Base-by-base conservation (phyloP, 2,113 vertebrate species). In the Solenodon paradoxus region DNA sequence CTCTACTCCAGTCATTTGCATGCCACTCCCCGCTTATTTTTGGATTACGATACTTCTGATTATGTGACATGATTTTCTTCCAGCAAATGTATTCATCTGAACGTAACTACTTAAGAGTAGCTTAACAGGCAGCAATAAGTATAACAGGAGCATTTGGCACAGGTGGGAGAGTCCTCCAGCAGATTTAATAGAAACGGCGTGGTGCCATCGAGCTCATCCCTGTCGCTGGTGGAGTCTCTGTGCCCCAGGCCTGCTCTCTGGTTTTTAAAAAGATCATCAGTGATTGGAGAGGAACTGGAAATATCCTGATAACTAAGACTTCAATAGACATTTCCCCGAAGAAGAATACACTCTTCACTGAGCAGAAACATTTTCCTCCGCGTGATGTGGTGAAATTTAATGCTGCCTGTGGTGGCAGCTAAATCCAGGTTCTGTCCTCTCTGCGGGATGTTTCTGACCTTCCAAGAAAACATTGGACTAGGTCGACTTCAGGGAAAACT, bases 251-350 rank as follows among this genome's bases (percentile, higher is more conserved):
- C 63, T 86, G 55, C 71, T 74, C 24, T 88, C 47, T 83, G 55
- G 81, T 96, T 93, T 92, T 74, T 89, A 61, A 88, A 91, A 92
- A 78, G 84, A 83, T 82, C 53, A 94, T 32, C 55, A 42, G 74
- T 90, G 87, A 28, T 69, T 87, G 59, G 57, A 53, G 4, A 69
- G 53, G 26, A 32, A 89, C 47, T 88, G 51, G 74, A 89, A 92
- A 64, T 83, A 32, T 19, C 51, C 63, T 63, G 79, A 93, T 89
- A 90, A 68, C 69, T 59, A 63, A 81, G 49, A 42, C 61, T 32
- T 80, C 13, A 90, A 49, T 28, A 88, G 87, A 53, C 11, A 63
- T 89, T 93, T 95, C 93, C 71, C 88, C 9, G 55, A 85, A 93
- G 90, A 83, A 86, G 49, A 96, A 89, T 82, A 89, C 86, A 78